These are phyloP conservation scores for Bombus picipes DNA, from an alignment of 1,140 invertebrate genomes.

Conservation along the genomic window DNA sequence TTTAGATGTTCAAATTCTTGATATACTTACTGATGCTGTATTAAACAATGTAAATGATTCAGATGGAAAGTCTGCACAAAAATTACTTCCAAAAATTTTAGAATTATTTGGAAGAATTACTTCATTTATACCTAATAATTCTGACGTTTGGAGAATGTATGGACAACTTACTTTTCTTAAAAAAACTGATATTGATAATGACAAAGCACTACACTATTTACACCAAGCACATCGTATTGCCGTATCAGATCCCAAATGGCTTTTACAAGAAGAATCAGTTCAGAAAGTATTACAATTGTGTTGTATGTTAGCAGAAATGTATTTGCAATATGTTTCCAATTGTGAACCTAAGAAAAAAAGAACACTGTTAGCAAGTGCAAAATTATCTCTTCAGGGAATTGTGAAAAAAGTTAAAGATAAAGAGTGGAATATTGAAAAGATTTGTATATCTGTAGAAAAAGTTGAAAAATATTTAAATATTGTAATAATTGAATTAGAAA, in stretches of 20 bases:
- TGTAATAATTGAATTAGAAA: conserved; percentile 57
- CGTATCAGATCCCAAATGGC: conserved; percentile 86
- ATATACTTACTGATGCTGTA: conserved; percentile 89
- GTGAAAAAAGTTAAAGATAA: conserved; percentile 82
- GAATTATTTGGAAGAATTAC: conserved; percentile 93
- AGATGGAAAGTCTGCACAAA: conserved; percentile 82
- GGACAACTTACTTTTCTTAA: conserved; percentile 86
- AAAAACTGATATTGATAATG: conserved; percentile 76
- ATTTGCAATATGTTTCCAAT: conserved; percentile 72
- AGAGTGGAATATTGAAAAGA: conserved; percentile 77
- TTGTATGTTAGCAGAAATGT: conserved; percentile 77
- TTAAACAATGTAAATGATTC: conserved; percentile 85
- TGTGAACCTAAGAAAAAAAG: conserved; percentile 75
- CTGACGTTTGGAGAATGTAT: conserved; percentile 91
- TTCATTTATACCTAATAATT: conserved; percentile 85
- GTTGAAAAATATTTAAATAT: conserved; percentile 65
- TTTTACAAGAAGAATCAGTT: conserved; percentile 82
- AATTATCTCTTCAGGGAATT: conserved; percentile 84
- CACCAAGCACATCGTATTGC: conserved; percentile 84
- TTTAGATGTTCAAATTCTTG: conserved; percentile 90
- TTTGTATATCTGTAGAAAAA: conserved; percentile 71
- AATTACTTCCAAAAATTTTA: conserved; percentile 85
- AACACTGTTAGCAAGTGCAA: conserved; percentile 84
- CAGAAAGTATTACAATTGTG: conserved; percentile 82
- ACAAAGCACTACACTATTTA: conserved; percentile 85